Percentiles rank a stretch among this genome's conserved stretches.
These are phyloP conservation scores for Melanophora roralis DNA, from an alignment of 2,888 invertebrate species.

Conservation along the genomic window DNA sequence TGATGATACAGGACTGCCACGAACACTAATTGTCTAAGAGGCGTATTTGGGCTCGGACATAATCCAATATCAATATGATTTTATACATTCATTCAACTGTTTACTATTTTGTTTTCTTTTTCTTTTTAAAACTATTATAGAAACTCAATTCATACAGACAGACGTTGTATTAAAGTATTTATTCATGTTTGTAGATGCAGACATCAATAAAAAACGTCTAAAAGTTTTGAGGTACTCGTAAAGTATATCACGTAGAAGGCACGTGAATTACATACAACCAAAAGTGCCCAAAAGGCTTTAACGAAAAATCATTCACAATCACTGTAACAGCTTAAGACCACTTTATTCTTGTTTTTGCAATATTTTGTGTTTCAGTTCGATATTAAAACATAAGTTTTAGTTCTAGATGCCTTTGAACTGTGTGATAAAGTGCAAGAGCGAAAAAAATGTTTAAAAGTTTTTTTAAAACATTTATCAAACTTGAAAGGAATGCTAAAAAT, in stretches of 20 bases:
- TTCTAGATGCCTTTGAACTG: conserved; percentile 1
- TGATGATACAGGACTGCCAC: conserved; percentile 58
- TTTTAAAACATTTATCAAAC: conserved; percentile 56
- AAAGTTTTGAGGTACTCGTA: conserved; percentile 57
- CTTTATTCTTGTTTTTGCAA: neutral
- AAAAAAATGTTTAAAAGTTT: conserved; percentile 40
- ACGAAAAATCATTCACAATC: conserved; percentile 59
- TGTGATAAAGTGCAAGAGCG: neutral
- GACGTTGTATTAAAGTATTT: conserved; percentile 9
- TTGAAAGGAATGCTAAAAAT: conserved; percentile 60
- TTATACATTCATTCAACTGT: conserved; percentile 6
- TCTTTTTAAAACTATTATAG: conserved; percentile 23
- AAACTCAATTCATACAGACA: neutral
- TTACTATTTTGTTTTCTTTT: conserved; percentile 3
- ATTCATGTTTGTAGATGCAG: conserved; percentile 19
- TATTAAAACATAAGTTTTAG: neutral
- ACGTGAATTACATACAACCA: conserved; percentile 56
- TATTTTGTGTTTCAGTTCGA: conserved; percentile 34
- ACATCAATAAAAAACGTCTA: conserved; percentile 42
- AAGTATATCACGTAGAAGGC: conserved; percentile 59
- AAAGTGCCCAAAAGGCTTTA: conserved; percentile 61
- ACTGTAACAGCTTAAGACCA: conserved; percentile 40
- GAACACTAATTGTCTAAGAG: conserved; percentile 61
- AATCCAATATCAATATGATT: conserved; percentile 48
- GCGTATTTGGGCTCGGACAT: conserved; percentile 40